phyloP scores from a whole-genome alignment of 2,888 invertebrate genomes.

The Tipula helvola region DNA sequence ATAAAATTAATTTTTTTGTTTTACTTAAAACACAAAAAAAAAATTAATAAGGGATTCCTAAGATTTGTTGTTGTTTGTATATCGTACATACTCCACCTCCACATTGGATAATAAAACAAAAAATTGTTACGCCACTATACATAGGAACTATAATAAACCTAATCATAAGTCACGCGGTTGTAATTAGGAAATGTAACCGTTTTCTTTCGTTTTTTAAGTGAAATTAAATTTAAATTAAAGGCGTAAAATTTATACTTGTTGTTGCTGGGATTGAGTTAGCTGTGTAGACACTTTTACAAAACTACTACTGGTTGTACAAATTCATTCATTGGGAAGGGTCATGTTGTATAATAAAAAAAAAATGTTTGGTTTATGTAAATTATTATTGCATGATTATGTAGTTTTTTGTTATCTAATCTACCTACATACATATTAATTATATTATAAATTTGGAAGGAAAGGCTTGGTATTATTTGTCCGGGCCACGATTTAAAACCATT shows the following conservation, averaged over 20 bases:
- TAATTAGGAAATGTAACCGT: constrained; percentile 8
- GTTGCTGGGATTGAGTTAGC: not conserved
- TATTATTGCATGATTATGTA: not conserved
- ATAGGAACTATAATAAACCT: not conserved
- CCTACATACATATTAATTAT: not conserved
- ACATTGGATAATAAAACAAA: not conserved
- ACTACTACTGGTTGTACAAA: not conserved
- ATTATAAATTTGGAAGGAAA: not conserved
- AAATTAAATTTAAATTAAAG: not conserved
- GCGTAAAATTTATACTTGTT: not conserved
- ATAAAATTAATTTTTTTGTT: not conserved
- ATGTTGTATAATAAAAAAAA: not conserved
- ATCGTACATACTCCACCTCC: not conserved
- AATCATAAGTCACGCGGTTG: constrained; percentile 10
- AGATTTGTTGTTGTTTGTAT: not conserved
- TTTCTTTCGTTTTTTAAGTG: not conserved
- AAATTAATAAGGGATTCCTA: not conserved
- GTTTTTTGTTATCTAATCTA: not conserved
- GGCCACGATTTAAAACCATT: not conserved
- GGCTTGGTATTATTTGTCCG: not conserved
- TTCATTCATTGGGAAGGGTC: constrained; percentile 5
- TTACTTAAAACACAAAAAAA: not conserved
- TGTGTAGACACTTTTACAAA: not conserved
- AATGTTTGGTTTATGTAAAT: not conserved
- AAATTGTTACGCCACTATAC: not conserved